Evolutionary conservation across 2,888 invertebrate genomes (phyloP), one percentile per base, ranked within the genome.

Genomic region (Teinopalpus imperialis): DNA sequence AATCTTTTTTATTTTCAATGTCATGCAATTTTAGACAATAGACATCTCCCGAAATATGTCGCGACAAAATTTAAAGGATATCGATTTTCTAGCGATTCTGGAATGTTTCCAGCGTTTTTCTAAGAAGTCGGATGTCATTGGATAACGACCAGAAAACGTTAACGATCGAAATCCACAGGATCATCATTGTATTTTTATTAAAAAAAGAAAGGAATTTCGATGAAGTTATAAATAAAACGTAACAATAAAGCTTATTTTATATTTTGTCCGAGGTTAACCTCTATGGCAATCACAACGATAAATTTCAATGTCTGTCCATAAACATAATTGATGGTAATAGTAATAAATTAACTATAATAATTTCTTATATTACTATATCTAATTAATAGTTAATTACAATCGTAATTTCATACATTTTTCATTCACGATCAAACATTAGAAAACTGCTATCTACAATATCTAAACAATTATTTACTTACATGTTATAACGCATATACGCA

Each of bases 281-380:
- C 76, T 79, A 81, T 80, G 81, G 79, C 81, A 75, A 80, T 79
- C 66, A 68, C 69, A 74, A 69, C 69, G 66, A 63, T 73, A 55
- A 62, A 61, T 61, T 61, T 65, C 32, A 49, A 21, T 49, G 49
- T 47, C 44, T 44, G 54, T 44, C 51, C 51, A 52, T 58, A 47
- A 53, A 41, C 10, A 24, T 50, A 52, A 49, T 48, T 45, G 41
- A 53, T 48, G 51, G 41, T 52, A 45, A 46, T 59, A 52, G 51
- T 53, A 53, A 57, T 52, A 57, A 53, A 62, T 59, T 61, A 60
- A 61, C 61, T 61, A 61, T 59, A 49, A 52, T 69, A 63, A 49
- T 47, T 52, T 64, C 48, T 55, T 60, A 53, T 49, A 54, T 56
- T 39, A 42, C 44, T 55, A 53, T 48, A 52, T 52, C 50, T 53